These are phyloP conservation scores for Solenodon paradoxus DNA, from an alignment of 2,113 vertebrate genomes.

Conservation along the genomic window DNA sequence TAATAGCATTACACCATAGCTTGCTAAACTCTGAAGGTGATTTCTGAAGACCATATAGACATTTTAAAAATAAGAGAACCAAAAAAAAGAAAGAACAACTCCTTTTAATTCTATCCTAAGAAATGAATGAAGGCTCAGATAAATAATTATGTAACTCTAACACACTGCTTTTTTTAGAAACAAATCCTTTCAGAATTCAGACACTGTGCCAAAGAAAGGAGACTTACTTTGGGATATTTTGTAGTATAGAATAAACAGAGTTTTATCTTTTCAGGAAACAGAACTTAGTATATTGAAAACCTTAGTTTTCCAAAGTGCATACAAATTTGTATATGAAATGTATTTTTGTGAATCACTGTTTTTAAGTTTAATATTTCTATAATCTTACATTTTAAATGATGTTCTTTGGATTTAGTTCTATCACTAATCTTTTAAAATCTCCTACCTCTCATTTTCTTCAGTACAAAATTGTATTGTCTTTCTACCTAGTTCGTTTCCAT, in stretches of 20 bases:
- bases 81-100: neutral
- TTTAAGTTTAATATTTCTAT: neutral
- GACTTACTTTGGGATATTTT: neutral
- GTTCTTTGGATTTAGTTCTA: neutral
- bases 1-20: neutral
- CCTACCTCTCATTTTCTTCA: neutral
- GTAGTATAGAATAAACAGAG: neutral
- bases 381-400: neutral
- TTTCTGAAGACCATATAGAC: neutral
- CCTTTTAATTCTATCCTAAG: neutral
- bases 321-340: neutral
- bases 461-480: neutral
- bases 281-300: neutral
- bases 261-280: neutral
- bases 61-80: constrained; percentile 15
- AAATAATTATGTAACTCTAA: neutral
- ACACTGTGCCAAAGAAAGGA: neutral
- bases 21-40: neutral
- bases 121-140: neutral
- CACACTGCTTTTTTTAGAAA: neutral
- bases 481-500: neutral
- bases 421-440: neutral
- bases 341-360: neutral
- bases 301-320: neutral
- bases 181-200: constrained; percentile 24